Evolutionary conservation across 1,140 invertebrate species (phyloP).

Genomic region (Armadillidium nasatum): DNA sequence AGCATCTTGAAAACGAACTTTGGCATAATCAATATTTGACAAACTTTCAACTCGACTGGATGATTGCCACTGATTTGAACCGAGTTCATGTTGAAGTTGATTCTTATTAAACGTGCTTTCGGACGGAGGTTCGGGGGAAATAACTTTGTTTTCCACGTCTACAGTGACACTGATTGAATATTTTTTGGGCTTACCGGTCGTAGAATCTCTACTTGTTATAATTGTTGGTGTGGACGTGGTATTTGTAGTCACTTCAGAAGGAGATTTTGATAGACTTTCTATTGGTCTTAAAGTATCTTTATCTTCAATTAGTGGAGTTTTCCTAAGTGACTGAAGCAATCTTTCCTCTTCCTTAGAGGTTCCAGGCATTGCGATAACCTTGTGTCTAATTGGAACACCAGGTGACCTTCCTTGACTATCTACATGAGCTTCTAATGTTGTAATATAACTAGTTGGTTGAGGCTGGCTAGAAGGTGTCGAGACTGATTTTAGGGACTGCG

Average conservation of each 20-base stretch:
- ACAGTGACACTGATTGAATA: conserved; percentile 44
- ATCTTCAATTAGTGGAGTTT: conserved; percentile 47
- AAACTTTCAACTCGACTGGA: conserved; percentile 56
- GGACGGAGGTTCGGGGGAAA: background rate
- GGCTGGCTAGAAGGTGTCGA: background rate
- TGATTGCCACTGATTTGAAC: conserved; percentile 34
- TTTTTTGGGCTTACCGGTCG: conserved; percentile 24
- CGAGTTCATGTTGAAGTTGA: conserved; percentile 28
- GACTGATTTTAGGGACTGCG: conserved; percentile 48
- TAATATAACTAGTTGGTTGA: conserved; percentile 41
- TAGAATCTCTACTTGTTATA: conserved; percentile 15
- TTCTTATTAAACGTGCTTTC: conserved; percentile 20
- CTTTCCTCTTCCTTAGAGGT: conserved; percentile 73
- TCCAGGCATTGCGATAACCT: conserved; percentile 53
- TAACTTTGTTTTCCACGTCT: conserved; percentile 35
- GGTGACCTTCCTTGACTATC: conserved; percentile 33
- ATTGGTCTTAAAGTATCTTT: background rate
- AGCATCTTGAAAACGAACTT: conserved; percentile 60
- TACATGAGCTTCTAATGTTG: conserved; percentile 40
- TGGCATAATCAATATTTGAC: conserved; percentile 62
- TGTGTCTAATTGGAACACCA: conserved; percentile 37
- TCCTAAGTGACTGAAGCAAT: conserved; percentile 69
- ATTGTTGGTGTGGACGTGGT: conserved; percentile 19
- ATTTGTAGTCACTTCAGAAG: background rate
- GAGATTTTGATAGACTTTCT: background rate